These are phyloP conservation scores for Misgurnus anguillicaudatus DNA, from an alignment of 2,113 vertebrate species.

Conservation along the genomic window DNA sequence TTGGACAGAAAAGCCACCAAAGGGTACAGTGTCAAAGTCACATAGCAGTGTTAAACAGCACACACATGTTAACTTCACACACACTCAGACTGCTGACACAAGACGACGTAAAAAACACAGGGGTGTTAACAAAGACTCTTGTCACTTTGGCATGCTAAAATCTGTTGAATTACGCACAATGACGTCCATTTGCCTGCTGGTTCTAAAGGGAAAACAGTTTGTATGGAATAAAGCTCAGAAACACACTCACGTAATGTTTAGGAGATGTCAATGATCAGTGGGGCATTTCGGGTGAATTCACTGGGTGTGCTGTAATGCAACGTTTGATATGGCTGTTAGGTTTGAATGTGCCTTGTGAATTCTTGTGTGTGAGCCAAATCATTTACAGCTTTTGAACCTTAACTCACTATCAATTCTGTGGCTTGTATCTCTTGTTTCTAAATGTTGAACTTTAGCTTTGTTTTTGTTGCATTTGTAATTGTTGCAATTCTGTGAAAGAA, in stretches of 20 bases:
- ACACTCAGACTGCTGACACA: constrained; percentile 14
- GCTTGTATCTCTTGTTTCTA: not conserved
- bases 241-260: constrained; percentile 15
- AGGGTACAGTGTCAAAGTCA: constrained; percentile 23
- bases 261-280: not conserved
- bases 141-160: constrained; percentile 29
- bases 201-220: not conserved
- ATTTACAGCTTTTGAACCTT: constrained; percentile 42
- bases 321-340: constrained; percentile 42
- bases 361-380: constrained; percentile 39
- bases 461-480: not conserved
- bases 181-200: not conserved
- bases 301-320: constrained; percentile 14
- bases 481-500: constrained; percentile 28
- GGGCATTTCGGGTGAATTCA: constrained; percentile 34
- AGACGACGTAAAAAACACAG: constrained; percentile 15
- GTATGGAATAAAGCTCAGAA: constrained; percentile 19
- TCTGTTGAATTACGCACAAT: constrained; percentile 10
- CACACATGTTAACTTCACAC: constrained; percentile 20
- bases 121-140: constrained; percentile 42
- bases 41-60: constrained; percentile 33
- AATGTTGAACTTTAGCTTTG: not conserved
- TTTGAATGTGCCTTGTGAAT: constrained; percentile 39
- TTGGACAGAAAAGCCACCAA: not conserved
- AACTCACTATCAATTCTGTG: constrained; percentile 9